These are phyloP conservation scores for Phrynocephalus forsythii DNA, from an alignment of 2,797 vertebrate genomes.

Conservation along the genomic window DNA sequence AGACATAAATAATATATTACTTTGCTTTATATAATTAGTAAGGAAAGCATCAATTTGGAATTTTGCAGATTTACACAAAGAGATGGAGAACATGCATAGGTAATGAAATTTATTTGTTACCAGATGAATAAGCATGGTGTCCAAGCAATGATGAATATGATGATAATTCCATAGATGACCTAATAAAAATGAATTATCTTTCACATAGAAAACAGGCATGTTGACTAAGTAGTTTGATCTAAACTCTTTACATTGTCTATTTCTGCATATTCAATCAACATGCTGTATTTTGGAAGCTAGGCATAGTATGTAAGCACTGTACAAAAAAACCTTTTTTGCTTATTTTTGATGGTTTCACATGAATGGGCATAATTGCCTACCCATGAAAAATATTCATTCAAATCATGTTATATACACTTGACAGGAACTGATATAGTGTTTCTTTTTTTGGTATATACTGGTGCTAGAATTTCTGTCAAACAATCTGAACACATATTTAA, in stretches of 20 bases:
- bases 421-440: background rate
- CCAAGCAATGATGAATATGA: background rate
- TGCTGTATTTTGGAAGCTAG: background rate
- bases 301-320: background rate
- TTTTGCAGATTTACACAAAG: slow-evolving; percentile 11
- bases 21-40: slow-evolving; percentile 19
- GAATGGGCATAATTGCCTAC: slow-evolving; percentile 6
- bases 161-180: background rate
- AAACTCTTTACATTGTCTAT: background rate
- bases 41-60: background rate
- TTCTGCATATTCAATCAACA: background rate
- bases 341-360: background rate
- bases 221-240: background rate
- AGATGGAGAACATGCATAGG: slow-evolving; percentile 5
- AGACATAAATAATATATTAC: background rate
- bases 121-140: background rate
- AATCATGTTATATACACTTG: background rate
- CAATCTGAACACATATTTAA: background rate
- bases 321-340: background rate
- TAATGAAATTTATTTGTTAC: background rate
- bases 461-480: slow-evolving; percentile 27
- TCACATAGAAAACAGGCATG: no score
- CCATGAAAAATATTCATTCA: slow-evolving; percentile 22
- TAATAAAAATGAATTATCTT: slow-evolving; percentile 19
- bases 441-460: slow-evolving; percentile 1